phyloP scores from a whole-genome alignment of 2,888 invertebrate species.

The Lacanobia wlatinum region DNA sequence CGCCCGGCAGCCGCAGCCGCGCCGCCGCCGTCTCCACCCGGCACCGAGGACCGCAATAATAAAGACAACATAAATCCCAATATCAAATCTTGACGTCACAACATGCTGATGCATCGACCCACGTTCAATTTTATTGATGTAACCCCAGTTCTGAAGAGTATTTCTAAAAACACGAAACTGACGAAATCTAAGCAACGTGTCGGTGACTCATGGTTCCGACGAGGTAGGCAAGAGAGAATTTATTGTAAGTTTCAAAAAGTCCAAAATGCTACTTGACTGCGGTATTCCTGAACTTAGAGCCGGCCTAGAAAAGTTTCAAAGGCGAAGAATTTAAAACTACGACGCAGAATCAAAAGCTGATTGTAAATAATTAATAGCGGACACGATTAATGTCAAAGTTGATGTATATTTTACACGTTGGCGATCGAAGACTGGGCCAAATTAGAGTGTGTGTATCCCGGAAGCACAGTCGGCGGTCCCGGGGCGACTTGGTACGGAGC shows the following conservation, averaged over 20 bases:
- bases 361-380: conserved; percentile 43
- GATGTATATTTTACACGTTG: conserved; percentile 59
- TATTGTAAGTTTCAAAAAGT: conserved; percentile 38
- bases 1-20: conserved; percentile 73
- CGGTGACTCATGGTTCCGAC: conserved; percentile 49
- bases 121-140: conserved; percentile 72
- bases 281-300: conserved; percentile 18
- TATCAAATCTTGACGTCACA: conserved; percentile 77
- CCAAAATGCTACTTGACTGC: conserved; percentile 28
- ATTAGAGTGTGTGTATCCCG: conserved; percentile 80
- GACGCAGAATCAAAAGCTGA: conserved; percentile 35
- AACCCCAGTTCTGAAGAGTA: conserved; percentile 63
- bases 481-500: conserved; percentile 68
- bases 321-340: conserved; percentile 10
- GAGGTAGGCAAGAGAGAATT: conserved; percentile 7
- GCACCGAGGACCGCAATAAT: conserved; percentile 75
- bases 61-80: conserved; percentile 77
- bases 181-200: conserved; percentile 47
- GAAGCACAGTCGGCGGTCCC: conserved; percentile 78
- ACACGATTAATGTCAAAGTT: conserved; percentile 49
- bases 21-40: conserved; percentile 77
- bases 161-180: conserved; percentile 62
- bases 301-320: conserved; percentile 17
- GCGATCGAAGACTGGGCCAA: conserved; percentile 72
- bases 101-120: conserved; percentile 70